Conservation (phyloP, 2,888 invertebrate genomes). For the Omphaloscelis lunosa region DNA sequence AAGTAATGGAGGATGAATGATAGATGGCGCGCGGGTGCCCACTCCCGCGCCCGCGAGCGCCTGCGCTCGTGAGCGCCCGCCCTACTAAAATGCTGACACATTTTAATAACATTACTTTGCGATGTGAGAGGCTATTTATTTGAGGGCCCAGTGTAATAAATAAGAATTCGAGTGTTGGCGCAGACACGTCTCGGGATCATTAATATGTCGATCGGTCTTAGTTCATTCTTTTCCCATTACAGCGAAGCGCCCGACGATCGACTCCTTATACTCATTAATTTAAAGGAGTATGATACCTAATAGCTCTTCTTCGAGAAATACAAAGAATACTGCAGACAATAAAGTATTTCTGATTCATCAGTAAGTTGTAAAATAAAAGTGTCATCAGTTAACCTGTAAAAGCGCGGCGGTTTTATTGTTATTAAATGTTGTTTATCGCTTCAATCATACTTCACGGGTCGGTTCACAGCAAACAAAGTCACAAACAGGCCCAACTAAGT, state of each 20-base stretch:
- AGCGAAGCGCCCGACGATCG: constrained; percentile 59
- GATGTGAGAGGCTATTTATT: constrained; percentile 89
- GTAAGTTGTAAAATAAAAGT: constrained; percentile 33
- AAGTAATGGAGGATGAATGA: constrained; percentile 91
- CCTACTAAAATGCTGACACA: constrained; percentile 89
- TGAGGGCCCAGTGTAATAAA: constrained; percentile 87
- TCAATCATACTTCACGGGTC: constrained; percentile 78
- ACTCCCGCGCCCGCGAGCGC: constrained; percentile 73
- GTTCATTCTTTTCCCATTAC: constrained; percentile 85
- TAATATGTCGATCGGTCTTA: constrained; percentile 83
- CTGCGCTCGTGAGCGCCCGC: constrained; percentile 74
- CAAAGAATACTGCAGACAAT: constrained; percentile 13
- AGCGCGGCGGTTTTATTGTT: constrained; percentile 59
- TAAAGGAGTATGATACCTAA: constrained; percentile 51
- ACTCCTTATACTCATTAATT: constrained; percentile 62
- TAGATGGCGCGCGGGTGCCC: constrained; percentile 85
- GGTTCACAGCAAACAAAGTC: constrained; percentile 79
- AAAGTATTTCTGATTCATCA: constrained; percentile 37
- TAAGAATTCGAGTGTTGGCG: constrained; percentile 87
- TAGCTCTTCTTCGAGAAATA: constrained; percentile 36
- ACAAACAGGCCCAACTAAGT: constrained; percentile 81
- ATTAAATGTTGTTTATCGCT: constrained; percentile 72
- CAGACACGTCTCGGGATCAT: constrained; percentile 85
- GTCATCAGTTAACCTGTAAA: constrained; percentile 39
- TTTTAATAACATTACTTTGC: constrained; percentile 90